phyloP scores from a whole-genome alignment of 2,888 invertebrate genomes.

The Aphodius sticticus region DNA sequence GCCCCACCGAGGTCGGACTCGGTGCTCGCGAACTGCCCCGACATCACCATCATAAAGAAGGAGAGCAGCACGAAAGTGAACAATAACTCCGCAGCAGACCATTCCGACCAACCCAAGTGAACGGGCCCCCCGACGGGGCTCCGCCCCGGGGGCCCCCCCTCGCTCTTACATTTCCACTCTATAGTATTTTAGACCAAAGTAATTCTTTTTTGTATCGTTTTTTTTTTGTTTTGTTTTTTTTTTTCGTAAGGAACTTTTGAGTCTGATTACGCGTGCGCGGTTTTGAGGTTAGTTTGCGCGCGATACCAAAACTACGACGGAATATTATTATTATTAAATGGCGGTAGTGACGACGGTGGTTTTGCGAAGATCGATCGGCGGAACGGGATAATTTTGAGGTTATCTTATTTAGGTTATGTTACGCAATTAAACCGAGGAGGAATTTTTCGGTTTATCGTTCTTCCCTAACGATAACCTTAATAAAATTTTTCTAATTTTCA shows the following conservation, averaged over 20 bases:
- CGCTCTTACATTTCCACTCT: conserved; percentile 53
- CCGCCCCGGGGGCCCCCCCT: conserved; percentile 10
- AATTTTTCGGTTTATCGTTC: not conserved
- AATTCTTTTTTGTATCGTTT: conserved; percentile 55
- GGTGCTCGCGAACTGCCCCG: conserved; percentile 65
- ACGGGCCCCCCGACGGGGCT: not conserved
- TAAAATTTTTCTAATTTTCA: not conserved
- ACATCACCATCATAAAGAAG: conserved; percentile 69
- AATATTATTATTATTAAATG: not conserved
- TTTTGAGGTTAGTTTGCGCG: not conserved
- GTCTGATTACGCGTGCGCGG: not conserved
- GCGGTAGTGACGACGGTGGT: not conserved
- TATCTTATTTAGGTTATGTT: not conserved
- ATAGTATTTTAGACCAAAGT: conserved; percentile 63
- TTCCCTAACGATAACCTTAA: too few relatives aligned
- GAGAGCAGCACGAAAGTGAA: conserved; percentile 63
- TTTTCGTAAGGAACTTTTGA: conserved; percentile 32
- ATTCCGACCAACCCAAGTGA: conserved; percentile 56
- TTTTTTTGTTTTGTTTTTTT: conserved; percentile 44
- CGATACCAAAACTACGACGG: not conserved
- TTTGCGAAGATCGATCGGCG: not conserved
- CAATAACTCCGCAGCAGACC: conserved; percentile 57
- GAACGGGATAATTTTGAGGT: not conserved
- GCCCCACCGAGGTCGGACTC: conserved; percentile 38
- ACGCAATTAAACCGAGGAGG: not conserved